phyloP scores from a whole-genome alignment of 2,888 invertebrate species.

The Adelphocoris suturalis region DNA sequence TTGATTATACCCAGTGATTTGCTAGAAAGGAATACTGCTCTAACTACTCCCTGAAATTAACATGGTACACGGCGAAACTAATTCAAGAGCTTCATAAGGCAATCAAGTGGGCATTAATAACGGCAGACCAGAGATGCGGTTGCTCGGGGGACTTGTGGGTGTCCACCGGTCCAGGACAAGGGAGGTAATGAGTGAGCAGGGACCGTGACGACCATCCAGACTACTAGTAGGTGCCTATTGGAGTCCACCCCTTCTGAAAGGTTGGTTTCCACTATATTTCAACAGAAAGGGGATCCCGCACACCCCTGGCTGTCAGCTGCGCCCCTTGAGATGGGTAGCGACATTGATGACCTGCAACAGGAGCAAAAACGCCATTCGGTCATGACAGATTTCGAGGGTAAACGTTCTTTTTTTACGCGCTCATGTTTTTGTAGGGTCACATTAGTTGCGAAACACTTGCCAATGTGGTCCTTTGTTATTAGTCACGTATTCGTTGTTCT shows the following conservation, averaged over 20 bases:
- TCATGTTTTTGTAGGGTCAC: neutral
- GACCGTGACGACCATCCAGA: neutral
- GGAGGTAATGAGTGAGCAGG: conserved; percentile 20
- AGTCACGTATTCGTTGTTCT: neutral
- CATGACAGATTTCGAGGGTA: conserved; percentile 25
- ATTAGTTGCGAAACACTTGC: conserved; percentile 22
- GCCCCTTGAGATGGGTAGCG: conserved; percentile 26
- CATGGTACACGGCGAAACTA: neutral
- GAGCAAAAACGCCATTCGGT: conserved; percentile 9
- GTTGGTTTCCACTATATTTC: conserved; percentile 38
- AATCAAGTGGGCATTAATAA: conserved; percentile 5
- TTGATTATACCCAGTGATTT: too few species aligned
- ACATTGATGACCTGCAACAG: conserved; percentile 36
- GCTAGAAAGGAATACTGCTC: too few species aligned
- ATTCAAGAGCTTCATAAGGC: conserved; percentile 17
- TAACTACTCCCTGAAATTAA: neutral
- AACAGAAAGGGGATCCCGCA: conserved; percentile 11
- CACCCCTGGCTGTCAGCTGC: conserved; percentile 15
- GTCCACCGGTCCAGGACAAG: conserved; percentile 3
- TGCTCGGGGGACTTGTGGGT: neutral
- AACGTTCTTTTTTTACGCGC: conserved; percentile 1
- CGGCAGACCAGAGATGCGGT: neutral
- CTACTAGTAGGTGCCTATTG: neutral
- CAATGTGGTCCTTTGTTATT: neutral
- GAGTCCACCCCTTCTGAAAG: conserved; percentile 3